Evolutionary conservation across 2,888 invertebrate species (phyloP), one percentile per base, ranked within the genome.

Genomic region (Andrena marginata): DNA sequence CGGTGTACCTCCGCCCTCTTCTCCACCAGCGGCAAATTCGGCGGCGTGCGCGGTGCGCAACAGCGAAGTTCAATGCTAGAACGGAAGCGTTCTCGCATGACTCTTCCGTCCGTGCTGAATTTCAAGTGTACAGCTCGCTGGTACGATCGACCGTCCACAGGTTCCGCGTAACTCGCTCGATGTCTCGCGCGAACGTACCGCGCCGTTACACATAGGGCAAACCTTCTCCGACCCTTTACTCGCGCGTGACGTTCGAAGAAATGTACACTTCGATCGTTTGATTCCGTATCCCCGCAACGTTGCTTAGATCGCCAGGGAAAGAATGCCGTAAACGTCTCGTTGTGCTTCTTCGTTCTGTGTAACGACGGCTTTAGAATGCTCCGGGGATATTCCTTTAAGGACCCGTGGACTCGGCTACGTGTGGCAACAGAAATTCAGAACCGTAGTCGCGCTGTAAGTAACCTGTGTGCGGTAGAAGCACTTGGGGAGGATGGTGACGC

Each of bases 1-100:
- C 54, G 69, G 69, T 26, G 10, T 60, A 16, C 42, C 42, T 42
- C 42, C 42, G 16, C 42, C 42, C 8, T 13, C 23, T 31, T 2
- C n/a, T 33, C 2, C 1, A 29, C 1, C 42, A 6, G 2, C 16
- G 33, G 20, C 13, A 67, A 59, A 51, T 77, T 77, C 49, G 48
- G 48, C 35, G 23, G n/a, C 23, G 8, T 6, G 54, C 23, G 51
- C 20, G 31, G 2, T 65, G 73, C 51, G 65, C 49, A 60, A 51
- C 59, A 23, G 75, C 63, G 77, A 74, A 74, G 77, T 78, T 74
- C 67, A 77, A 77, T 65, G 77, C 6, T 48, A 35, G 35, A 26
- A 64, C 33, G 56, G 7, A 49, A 54, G 20, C 2, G 6, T n/a
- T n/a, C 31, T 76, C 29, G 42, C 48, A 13, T 20, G 54, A 56